Conservation (phyloP, 2,888 invertebrate genomes). For the Lymantria monacha region DNA sequence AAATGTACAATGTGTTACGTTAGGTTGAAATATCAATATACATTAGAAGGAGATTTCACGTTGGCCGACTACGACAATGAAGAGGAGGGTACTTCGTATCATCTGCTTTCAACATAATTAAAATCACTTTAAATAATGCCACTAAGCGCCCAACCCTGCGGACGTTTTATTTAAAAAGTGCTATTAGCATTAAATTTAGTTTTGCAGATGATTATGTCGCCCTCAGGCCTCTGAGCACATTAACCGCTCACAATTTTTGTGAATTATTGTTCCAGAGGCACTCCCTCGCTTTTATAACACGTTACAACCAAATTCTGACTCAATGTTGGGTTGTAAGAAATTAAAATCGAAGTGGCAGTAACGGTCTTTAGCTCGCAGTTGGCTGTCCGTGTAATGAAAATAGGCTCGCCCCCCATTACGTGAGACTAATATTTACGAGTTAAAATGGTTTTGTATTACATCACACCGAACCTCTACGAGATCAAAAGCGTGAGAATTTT, state of each 20-base stretch:
- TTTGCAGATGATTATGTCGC: conserved; percentile 79
- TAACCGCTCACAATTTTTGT: conserved; percentile 77
- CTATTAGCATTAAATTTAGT: conserved; percentile 82
- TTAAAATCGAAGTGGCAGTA: conserved; percentile 14
- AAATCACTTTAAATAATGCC: conserved; percentile 81
- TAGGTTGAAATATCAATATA: no score
- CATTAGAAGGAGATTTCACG: conserved; percentile 30
- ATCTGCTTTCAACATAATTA: conserved; percentile 83
- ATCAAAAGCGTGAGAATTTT: no score
- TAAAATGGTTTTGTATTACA: no score
- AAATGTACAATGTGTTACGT: no score
- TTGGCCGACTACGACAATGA: conserved; percentile 60
- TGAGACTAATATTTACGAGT: no score
- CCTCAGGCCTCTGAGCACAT: conserved; percentile 69
- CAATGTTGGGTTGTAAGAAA: conserved; percentile 47
- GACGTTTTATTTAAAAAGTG: conserved; percentile 78
- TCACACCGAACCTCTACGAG: no score
- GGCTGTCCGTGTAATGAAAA: no score
- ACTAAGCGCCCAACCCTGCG: conserved; percentile 71
- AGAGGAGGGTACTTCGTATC: conserved; percentile 77
- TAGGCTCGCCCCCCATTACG: no score
- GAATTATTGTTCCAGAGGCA: conserved; percentile 72
- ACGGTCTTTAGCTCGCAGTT: no score
- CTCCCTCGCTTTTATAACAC: conserved; percentile 72
- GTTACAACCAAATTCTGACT: conserved; percentile 67